These are phyloP conservation scores for Pollicipes pollicipes DNA, from an alignment of 1,140 invertebrate genomes.

Conservation along the genomic window DNA sequence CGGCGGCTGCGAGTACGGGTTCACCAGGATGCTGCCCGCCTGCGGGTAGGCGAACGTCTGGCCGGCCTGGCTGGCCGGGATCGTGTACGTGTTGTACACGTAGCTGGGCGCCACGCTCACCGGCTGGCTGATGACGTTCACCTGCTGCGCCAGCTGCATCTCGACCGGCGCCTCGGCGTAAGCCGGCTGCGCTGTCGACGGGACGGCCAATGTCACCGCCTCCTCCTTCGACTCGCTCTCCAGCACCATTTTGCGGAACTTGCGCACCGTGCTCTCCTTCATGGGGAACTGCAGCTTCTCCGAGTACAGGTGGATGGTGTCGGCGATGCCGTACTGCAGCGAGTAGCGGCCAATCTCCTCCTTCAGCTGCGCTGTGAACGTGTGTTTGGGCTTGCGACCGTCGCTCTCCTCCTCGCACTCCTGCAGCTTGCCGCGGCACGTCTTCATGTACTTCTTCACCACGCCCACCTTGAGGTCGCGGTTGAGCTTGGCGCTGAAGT, in stretches of 20 bases:
- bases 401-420: conserved; percentile 12
- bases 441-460: conserved; percentile 25
- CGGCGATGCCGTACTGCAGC: conserved; percentile 19
- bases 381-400: conserved; percentile 12
- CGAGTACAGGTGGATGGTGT: conserved; percentile 22
- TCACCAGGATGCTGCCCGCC: too few species aligned
- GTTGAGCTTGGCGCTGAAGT: conserved; percentile 23
- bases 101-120: not conserved
- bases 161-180: conserved; percentile 8
- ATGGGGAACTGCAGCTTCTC: conserved; percentile 23
- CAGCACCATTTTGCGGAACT: conserved; percentile 23
- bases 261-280: conserved; percentile 24
- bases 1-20: too few species aligned
- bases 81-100: conserved; percentile 7
- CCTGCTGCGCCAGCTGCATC: conserved; percentile 13
- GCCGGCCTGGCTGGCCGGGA: not conserved
- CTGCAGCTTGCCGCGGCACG: conserved; percentile 20
- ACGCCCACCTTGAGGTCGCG: conserved; percentile 21
- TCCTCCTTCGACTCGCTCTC: conserved; percentile 12
- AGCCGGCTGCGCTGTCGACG: conserved; percentile 7
- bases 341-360: conserved; percentile 25
- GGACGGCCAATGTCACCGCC: not conserved
- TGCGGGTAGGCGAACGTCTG: too few species aligned
- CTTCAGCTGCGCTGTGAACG: conserved; percentile 22
- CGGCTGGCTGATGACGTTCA: conserved; percentile 6